These are phyloP conservation scores for Lobophora halterata DNA, from an alignment of 2,888 invertebrate genomes.

Conservation along the genomic window DNA sequence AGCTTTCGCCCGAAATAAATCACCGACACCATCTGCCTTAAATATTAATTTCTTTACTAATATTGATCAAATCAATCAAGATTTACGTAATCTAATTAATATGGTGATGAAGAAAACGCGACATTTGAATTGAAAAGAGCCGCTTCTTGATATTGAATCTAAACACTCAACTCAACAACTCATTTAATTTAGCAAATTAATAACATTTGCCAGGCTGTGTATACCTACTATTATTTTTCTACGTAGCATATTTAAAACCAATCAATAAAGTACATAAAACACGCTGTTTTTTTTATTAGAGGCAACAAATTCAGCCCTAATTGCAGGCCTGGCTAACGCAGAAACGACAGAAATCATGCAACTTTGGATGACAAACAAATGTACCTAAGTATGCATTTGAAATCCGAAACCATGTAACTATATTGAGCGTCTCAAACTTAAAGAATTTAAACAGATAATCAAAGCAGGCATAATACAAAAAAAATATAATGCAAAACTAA, in stretches of 20 bases:
- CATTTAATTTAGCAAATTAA: conserved; percentile 2
- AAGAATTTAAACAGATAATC: no score
- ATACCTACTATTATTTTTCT: no score
- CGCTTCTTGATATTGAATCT: background rate
- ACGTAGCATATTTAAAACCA: no score
- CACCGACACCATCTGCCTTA: conserved; percentile 19
- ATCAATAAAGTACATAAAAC: no score
- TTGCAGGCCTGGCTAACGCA: conserved; percentile 33
- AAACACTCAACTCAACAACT: background rate
- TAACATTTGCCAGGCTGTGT: conserved; percentile 6
- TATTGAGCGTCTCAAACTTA: no score
- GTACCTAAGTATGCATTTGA: conserved; percentile 47
- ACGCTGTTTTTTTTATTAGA: conserved; percentile 33
- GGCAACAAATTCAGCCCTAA: conserved; percentile 30
- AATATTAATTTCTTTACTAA: conserved; percentile 18
- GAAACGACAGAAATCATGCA: conserved; percentile 21
- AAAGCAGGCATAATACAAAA: no score
- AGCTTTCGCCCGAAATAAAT: conserved; percentile 35
- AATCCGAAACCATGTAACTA: conserved; percentile 48
- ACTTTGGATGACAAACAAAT: conserved; percentile 13
- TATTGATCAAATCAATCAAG: conserved; percentile 20
- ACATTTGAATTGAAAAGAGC: conserved; percentile 18
- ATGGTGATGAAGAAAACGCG: conserved; percentile 17
- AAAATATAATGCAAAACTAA: no score
- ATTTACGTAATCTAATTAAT: conserved; percentile 30